Evolutionary conservation across 2,113 vertebrate species (phyloP), one percentile per base, ranked within the genome.

Genomic region (Macroglossus sobrinus): DNA sequence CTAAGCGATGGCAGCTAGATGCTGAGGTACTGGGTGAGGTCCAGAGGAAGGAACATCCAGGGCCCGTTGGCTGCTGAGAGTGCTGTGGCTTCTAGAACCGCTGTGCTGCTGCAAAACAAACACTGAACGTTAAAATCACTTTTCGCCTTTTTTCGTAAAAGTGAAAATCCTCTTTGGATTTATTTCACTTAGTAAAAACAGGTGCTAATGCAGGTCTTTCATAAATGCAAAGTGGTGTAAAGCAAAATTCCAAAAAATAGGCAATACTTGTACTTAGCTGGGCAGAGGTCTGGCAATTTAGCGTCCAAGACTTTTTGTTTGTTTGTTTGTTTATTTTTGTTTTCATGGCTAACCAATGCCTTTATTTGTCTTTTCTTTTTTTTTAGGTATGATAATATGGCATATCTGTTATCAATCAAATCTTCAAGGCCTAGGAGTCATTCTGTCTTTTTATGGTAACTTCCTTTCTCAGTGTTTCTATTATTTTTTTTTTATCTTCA

Each of bases 401-500:
- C 89, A 59, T 72, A 85, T 94, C 28, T 79, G 35, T 84, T 84
- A 89, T 75, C 64, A 71, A 72, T 28, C 30, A 88, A 81, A 80
- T 94, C 40, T 57, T 93, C 3, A 8, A 64, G 59, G 22, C 30
- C 22, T 86, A 66, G 24, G 19, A 89, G 19, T 12, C 30, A 75
- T 19, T 78, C 28, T 69, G 30, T 91, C 57, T 75, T 91, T 80
- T 63, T 33, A 87, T 89, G 30, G 22, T 75, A 84, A 79, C 33
- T 43, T 78, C 30, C 14, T 79, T 81, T 81, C 26, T 80, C 13
- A 14, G 38, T n/a, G 81, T 93, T 93, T 89, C 61, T 84, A 64
- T 81, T 75, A 71, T 66, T 91, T 86, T 7, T 91, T 86, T 7
- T 93, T 95, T 82, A 81, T 89, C 88, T 97, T 93, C 72, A 82